Evolutionary conservation across 2,797 vertebrate species (phyloP).

Genomic region (Gila robusta): DNA sequence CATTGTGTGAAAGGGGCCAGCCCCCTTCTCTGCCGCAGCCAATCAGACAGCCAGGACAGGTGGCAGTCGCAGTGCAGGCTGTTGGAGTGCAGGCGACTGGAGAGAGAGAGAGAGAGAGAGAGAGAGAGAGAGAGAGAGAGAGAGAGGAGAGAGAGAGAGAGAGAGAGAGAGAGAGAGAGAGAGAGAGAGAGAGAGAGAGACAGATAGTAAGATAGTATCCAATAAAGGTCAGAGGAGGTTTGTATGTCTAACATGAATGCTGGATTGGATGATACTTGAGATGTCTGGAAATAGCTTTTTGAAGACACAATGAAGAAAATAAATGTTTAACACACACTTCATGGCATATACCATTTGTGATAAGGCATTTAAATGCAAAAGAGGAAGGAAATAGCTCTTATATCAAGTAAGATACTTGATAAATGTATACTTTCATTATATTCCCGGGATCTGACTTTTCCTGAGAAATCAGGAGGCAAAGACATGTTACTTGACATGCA

Average conservation of each 20-base stretch:
- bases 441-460: slow-evolving; percentile 65
- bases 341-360: slow-evolving; percentile 24
- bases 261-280: slow-evolving; percentile 10
- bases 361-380: slow-evolving; percentile 34
- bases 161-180: too few relatives aligned
- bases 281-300: slow-evolving; percentile 7
- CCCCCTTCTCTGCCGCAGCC: slow-evolving; percentile 91
- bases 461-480: slow-evolving; percentile 66
- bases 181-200: slow-evolving; percentile 20
- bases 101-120: too few relatives aligned
- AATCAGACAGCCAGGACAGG: slow-evolving; percentile 97
- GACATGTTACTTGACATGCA: slow-evolving; percentile 55
- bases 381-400: not conserved
- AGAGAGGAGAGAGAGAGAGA: too few relatives aligned
- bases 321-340: slow-evolving; percentile 11
- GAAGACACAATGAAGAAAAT: not conserved
- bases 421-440: too few relatives aligned
- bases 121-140: too few relatives aligned
- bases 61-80: slow-evolving; percentile 96
- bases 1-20: slow-evolving; percentile 97
- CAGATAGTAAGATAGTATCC: slow-evolving; percentile 26
- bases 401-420: too few relatives aligned
- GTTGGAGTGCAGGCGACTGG: slow-evolving; percentile 96
- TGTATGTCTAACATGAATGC: slow-evolving; percentile 6
- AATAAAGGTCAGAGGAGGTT: slow-evolving; percentile 32